These are phyloP conservation scores for Protomyctophum bolini DNA, from an alignment of 2,113 vertebrate species.

Conservation along the genomic window DNA sequence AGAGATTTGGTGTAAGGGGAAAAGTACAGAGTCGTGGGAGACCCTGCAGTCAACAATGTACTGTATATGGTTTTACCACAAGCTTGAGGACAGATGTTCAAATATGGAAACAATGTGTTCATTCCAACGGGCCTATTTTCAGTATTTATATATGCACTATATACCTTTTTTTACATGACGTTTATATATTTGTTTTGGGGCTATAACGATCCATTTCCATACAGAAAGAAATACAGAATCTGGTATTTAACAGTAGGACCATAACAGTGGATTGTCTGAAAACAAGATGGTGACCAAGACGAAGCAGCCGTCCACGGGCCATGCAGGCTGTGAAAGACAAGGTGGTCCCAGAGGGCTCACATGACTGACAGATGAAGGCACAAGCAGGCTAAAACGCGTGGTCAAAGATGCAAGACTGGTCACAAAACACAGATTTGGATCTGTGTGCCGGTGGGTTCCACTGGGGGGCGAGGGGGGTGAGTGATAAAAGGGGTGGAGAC, in stretches of 20 bases:
- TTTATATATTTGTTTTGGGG: background rate
- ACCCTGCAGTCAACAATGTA: too few relatives aligned
- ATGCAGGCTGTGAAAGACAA: slow-evolving; percentile 24
- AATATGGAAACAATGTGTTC: background rate
- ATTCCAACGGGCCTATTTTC: background rate
- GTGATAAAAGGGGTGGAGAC: slow-evolving; percentile 65
- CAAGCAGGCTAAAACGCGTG: slow-evolving; percentile 51
- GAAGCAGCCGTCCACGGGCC: slow-evolving; percentile 27
- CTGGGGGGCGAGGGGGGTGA: slow-evolving; percentile 34
- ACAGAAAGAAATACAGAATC: slow-evolving; percentile 5
- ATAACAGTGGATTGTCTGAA: slow-evolving; percentile 30
- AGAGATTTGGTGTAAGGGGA: too few relatives aligned
- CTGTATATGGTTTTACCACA: background rate
- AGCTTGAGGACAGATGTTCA: background rate
- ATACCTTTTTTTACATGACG: background rate
- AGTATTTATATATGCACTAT: background rate
- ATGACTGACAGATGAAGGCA: slow-evolving; percentile 67
- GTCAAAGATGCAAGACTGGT: slow-evolving; percentile 64
- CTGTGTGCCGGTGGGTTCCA: slow-evolving; percentile 36
- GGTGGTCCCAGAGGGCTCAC: slow-evolving; percentile 41
- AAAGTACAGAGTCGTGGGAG: too few relatives aligned
- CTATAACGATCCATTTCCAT: slow-evolving; percentile 6
- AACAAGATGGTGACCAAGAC: slow-evolving; percentile 41
- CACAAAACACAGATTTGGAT: slow-evolving; percentile 69
- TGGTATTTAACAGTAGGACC: slow-evolving; percentile 26